A percentile compares a stretch with the other conserved stretches of the same genome.
Conservation (phyloP, 2,797 vertebrate genomes). For the Rhynchonycteris naso region DNA sequence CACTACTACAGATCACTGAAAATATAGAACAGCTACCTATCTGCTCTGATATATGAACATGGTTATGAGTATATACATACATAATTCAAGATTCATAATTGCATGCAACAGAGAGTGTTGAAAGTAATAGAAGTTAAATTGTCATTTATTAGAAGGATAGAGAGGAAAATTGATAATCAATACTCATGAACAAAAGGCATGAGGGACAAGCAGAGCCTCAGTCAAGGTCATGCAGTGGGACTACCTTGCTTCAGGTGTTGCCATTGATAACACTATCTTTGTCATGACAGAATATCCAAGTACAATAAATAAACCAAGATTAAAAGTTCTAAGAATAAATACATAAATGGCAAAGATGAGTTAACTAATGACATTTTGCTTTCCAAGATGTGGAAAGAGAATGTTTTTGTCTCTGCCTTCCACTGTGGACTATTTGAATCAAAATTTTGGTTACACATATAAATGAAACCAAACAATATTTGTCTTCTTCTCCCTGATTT, state of each 20-base stretch:
- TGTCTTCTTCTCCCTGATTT: not conserved
- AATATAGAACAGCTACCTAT: not conserved
- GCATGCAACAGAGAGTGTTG: not conserved
- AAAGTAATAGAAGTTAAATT: not conserved
- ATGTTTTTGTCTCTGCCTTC: rapidly evolving
- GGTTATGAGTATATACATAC: not conserved
- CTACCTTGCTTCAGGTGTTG: too few species aligned
- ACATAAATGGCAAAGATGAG: not conserved
- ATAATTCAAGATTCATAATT: not conserved
- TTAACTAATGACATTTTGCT: not conserved
- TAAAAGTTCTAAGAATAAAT: not conserved
- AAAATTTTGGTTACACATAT: not conserved
- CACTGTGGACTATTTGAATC: not conserved
- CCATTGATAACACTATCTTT: not conserved
- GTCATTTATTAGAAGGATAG: not conserved
- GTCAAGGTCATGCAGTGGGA: not conserved
- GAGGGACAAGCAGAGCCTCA: not conserved
- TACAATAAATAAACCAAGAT: not conserved
- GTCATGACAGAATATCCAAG: not conserved
- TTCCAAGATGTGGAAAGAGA: not conserved
- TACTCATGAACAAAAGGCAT: not conserved
- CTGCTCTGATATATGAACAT: not conserved
- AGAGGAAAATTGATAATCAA: not conserved
- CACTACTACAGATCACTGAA: not conserved
- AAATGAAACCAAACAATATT: not conserved